Evolutionary conservation across 2,113 vertebrate species (phyloP), one percentile per base, ranked within the genome.

Genomic region (Lasiurus cinereus): DNA sequence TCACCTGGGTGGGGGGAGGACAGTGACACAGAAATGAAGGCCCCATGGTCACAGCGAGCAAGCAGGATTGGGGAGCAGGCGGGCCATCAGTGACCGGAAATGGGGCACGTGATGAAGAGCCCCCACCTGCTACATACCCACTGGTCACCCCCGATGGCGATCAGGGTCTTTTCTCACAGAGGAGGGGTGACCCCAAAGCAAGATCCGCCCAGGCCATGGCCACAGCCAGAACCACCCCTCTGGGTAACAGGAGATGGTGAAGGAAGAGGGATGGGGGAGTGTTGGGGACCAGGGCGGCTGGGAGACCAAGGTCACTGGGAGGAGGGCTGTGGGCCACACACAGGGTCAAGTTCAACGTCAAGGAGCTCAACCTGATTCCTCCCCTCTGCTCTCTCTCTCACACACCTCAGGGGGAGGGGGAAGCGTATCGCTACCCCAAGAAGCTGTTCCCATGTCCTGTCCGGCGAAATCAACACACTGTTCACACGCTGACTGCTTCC

Each of bases 1-100:
- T 98, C 98, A 52, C 98, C 98, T 99, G 31, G 83, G 90, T 94
- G 86, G 86, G 48, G 56, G 95, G 31, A 64, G 92, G 92, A 93
- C 4, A 95, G 70, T 11, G 69, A 88, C 19, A 31, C 69, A 92
- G 84, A 92, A 96, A 62, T 94, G 96, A 98, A 96, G 97, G 97
- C 7, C 6, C 59, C 87, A 18, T 85, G 43, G 36, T 74, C 56
- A 36, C 36, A 16, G 43, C 1, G 33, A 52, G n/a, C 56, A 88
- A 83, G 85, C 43, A 29, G 70, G 94, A 85, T 43, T 29, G 48
- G 56, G 43, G 18, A 48, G 15, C 50, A 56, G n/a, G 59, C 0
- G 12, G 15, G 19, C 33, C 1, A 5, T 7, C 93, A 31, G 64
- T 59, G 82, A 83, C 96, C n/a, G 2, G 54, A 56, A 56, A 56